Conservation (phyloP, 2,113 vertebrate genomes). For the Oceanodroma tethys region DNA sequence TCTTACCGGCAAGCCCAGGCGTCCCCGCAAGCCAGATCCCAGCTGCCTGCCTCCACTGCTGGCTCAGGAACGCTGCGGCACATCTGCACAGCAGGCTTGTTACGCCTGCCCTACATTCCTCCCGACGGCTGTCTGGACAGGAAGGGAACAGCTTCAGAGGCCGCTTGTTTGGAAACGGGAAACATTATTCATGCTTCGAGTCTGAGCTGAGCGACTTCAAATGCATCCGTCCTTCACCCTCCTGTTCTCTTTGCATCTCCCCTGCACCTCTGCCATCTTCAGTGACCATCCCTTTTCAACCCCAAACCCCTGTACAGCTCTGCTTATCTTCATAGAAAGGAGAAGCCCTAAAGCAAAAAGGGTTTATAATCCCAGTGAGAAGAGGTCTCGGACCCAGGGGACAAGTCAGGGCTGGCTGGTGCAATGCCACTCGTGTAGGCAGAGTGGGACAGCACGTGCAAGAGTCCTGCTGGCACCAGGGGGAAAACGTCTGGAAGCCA, state of each 20-base stretch:
- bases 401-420: neutral
- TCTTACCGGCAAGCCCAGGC: neutral
- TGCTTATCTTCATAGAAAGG: neutral
- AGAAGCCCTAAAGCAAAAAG: neutral
- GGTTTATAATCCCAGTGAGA: neutral
- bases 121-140: neutral
- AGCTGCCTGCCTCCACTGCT: neutral
- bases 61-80: neutral
- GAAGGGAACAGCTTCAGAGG: neutral
- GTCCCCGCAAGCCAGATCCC: fast-evolving
- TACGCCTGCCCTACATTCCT: neutral
- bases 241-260: neutral
- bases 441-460: neutral
- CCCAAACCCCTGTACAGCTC: neutral
- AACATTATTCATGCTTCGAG: neutral
- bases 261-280: fast-evolving
- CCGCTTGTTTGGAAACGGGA: neutral
- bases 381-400: neutral
- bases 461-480: neutral
- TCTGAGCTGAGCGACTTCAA: neutral
- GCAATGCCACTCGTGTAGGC: fast-evolving
- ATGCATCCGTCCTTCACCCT: neutral
- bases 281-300: neutral
- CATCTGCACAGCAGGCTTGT: neutral
- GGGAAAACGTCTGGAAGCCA: neutral